Conservation (phyloP, 2,888 invertebrate genomes). For the Priocnemis perturbator region DNA sequence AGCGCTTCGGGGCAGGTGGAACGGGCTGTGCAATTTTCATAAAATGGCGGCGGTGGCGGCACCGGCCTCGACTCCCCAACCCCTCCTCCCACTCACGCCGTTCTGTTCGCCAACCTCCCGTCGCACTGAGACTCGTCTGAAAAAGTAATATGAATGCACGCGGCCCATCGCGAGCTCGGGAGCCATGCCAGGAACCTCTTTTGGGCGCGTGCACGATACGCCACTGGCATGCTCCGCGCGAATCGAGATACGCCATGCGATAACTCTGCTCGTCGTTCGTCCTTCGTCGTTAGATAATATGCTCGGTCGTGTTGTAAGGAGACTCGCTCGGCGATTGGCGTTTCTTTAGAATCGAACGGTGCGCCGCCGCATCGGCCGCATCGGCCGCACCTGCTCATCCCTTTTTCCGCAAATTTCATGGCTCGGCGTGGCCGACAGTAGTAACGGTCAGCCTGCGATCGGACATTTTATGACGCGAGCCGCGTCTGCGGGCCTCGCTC, state of each 20-base stretch:
- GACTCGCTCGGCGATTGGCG: too few relatives aligned
- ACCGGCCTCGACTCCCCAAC: constrained; percentile 10
- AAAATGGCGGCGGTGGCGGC: constrained; percentile 58
- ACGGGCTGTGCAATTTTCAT: constrained; percentile 68
- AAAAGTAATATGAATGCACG: constrained; percentile 59
- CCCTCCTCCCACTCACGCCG: not conserved
- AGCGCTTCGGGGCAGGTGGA: constrained; percentile 56
- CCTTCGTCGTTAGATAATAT: not conserved
- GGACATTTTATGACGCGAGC: too few relatives aligned
- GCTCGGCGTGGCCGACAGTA: not conserved
- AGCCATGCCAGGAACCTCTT: constrained; percentile 50
- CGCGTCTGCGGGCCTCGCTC: too few relatives aligned
- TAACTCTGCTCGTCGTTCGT: constrained; percentile 38
- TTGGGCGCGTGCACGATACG: constrained; percentile 28
- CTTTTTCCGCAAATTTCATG: not conserved
- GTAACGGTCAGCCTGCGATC: too few relatives aligned
- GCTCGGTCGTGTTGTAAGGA: not conserved
- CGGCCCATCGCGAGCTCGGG: constrained; percentile 38
- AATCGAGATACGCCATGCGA: constrained; percentile 26
- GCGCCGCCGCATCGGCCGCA: not conserved
- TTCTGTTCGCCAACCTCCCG: not conserved
- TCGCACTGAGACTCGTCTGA: constrained; percentile 48
- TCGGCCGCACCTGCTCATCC: not conserved
- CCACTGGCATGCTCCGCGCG: constrained; percentile 35
- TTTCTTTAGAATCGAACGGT: not conserved